phyloP scores from a whole-genome alignment of 2,797 vertebrate genomes.

The Mus minutoides region DNA sequence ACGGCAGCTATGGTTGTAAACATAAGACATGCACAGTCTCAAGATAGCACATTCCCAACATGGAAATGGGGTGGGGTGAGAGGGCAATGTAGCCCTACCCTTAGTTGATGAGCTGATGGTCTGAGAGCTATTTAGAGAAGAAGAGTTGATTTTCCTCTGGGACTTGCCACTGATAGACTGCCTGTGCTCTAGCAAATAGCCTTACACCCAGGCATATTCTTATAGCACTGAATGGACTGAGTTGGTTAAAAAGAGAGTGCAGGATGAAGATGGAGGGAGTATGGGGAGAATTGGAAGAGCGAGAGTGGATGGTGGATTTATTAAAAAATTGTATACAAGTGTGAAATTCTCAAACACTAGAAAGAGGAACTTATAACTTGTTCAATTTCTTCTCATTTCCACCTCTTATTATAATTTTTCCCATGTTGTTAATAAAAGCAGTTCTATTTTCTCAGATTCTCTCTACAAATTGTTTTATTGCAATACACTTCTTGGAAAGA shows the following conservation, averaged over 20 bases:
- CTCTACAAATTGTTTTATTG: conserved; percentile 11
- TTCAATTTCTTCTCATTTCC: not conserved
- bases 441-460: not conserved
- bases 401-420: not conserved
- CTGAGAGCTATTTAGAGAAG: too few species aligned
- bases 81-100: not conserved
- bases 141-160: not conserved
- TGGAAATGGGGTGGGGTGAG: not conserved
- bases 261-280: not conserved
- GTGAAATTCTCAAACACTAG: not conserved
- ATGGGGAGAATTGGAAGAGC: not conserved
- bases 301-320: not conserved
- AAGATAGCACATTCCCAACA: not conserved
- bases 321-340: not conserved
- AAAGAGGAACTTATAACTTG: not conserved
- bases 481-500: conserved; percentile 8
- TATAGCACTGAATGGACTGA: not conserved
- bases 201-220: too few species aligned
- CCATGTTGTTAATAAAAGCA: conserved; percentile 4
- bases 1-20: not conserved
- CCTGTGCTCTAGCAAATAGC: not conserved
- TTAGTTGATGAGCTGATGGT: not conserved
- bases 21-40: not conserved
- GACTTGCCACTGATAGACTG: not conserved
- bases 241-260: not conserved